Conservation (phyloP, 2,888 invertebrate genomes). For the Amiota communis region DNA sequence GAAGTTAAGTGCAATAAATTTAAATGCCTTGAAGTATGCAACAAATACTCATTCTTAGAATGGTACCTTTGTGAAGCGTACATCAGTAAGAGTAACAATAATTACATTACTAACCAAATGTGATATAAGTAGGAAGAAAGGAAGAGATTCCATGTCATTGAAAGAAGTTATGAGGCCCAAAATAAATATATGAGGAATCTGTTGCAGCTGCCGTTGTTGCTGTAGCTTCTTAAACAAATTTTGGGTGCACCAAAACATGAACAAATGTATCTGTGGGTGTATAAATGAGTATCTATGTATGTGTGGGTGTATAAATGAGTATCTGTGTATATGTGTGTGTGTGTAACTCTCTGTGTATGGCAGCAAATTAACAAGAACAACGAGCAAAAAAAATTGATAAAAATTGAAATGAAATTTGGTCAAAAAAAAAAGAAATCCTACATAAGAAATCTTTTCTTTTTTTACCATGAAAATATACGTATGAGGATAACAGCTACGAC, state of each 20-base stretch:
- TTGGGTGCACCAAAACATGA: no score
- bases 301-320: not conserved
- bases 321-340: conserved; percentile 19
- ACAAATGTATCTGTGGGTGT: no score
- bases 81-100: no score
- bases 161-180: no score
- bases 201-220: conserved; percentile 30
- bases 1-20: no score
- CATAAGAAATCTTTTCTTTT: conserved; percentile 50
- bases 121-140: no score
- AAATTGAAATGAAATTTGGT: conserved; percentile 42
- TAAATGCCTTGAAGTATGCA: no score
- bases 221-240: conserved; percentile 37
- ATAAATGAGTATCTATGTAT: not conserved
- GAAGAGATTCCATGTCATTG: no score
- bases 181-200: no score
- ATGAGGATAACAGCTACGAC: not conserved
- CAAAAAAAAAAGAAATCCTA: conserved; percentile 30
- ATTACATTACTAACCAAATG: no score
- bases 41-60: no score
- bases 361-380: conserved; percentile 27
- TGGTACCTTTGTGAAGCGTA: no score
- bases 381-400: conserved; percentile 14
- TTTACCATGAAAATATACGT: not conserved
- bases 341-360: not conserved